Conservation (phyloP, 2,113 vertebrate species). For the Oxyruncus cristatus region DNA sequence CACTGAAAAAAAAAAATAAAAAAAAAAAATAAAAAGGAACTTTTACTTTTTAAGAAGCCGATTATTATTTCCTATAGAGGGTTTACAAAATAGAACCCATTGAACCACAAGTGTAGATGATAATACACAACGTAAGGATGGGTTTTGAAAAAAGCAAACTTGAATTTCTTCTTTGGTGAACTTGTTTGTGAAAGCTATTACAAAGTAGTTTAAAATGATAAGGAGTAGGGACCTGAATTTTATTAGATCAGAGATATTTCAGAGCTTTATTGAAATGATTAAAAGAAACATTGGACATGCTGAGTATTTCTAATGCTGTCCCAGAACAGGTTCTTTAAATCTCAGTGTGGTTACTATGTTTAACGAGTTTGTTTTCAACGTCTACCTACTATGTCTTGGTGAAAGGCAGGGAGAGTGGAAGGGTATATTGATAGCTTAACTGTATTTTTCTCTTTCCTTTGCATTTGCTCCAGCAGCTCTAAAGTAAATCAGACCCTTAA, state of each 20-base stretch:
- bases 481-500: conserved; percentile 31
- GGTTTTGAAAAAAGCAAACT: neutral
- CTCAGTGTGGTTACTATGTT: neutral
- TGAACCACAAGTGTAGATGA: neutral
- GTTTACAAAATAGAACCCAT: neutral
- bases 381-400: neutral
- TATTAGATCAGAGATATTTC: neutral
- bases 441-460: neutral
- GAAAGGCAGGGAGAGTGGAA: neutral
- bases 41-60: neutral
- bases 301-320: neutral
- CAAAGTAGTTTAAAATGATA: neutral
- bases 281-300: neutral
- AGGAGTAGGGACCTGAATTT: neutral
- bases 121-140: neutral
- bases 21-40: neutral
- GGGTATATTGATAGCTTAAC: neutral
- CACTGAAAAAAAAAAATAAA: neutral
- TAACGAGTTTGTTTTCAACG: neutral
- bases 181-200: neutral
- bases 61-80: neutral
- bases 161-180: neutral
- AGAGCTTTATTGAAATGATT: neutral
- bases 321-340: neutral
- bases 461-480: neutral